Percentiles rank a stretch among this genome's conserved stretches.
Conservation (phyloP, 2,888 invertebrate genomes). For the Podotricha telesiphe region DNA sequence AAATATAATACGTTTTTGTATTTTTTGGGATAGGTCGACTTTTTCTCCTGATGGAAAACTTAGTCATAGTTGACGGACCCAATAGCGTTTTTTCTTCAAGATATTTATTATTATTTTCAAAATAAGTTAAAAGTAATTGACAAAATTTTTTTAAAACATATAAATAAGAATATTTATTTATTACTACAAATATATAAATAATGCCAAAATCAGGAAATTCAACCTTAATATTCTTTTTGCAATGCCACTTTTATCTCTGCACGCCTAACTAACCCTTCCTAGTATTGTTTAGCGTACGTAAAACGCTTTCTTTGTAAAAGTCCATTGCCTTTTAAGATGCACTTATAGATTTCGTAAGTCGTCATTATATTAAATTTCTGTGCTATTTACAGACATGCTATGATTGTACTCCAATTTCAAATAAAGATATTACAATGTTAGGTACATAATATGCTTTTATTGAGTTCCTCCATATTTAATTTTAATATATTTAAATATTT, state of each 20-base stretch:
- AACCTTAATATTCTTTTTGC: too few relatives aligned
- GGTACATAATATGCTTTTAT: neutral
- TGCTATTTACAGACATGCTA: too few relatives aligned
- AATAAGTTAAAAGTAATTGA: too few relatives aligned
- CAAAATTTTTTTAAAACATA: too few relatives aligned
- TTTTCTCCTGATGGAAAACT: too few relatives aligned
- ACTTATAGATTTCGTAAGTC: conserved; percentile 52
- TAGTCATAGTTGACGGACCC: too few relatives aligned
- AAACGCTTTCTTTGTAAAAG: conserved; percentile 53
- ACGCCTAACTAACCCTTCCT: conserved; percentile 47
- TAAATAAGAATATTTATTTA: too few relatives aligned
- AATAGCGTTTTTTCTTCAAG: too few relatives aligned
- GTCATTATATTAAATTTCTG: conserved; percentile 47
- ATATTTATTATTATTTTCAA: too few relatives aligned
- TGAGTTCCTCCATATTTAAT: neutral
- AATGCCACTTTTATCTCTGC: neutral
- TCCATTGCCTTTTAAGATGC: conserved; percentile 48
- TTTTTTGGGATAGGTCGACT: too few relatives aligned
- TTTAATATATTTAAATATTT: too few relatives aligned
- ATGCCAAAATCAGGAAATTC: neutral
- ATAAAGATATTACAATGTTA: neutral
- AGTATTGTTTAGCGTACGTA: conserved; percentile 59
- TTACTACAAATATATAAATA: neutral
- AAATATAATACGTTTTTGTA: too few relatives aligned
- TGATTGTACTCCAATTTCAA: neutral